phyloP scores from a whole-genome alignment of 2,888 invertebrate genomes.

The Metalampra italica region DNA sequence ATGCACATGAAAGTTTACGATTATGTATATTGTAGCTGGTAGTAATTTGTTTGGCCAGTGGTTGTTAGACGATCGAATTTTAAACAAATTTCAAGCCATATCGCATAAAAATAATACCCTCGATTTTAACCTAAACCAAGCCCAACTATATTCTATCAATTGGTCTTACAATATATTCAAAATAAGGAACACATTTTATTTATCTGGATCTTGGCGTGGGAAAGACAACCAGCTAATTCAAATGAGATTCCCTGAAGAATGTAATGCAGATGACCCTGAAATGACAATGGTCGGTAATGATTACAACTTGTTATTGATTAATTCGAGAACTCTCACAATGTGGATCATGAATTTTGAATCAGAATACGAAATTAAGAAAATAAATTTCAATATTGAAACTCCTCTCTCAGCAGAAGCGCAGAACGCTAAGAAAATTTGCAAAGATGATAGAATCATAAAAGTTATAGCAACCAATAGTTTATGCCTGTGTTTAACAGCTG shows the following conservation, averaged over 20 bases:
- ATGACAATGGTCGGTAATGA: conserved; percentile 51
- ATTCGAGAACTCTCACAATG: conserved; percentile 29
- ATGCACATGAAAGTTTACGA: neutral
- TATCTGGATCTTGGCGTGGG: conserved; percentile 50
- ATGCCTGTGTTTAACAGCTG: conserved; percentile 43
- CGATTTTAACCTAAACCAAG: conserved; percentile 21
- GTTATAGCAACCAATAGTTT: conserved; percentile 35
- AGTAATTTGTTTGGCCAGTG: conserved; percentile 68
- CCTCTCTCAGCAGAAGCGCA: conserved; percentile 24
- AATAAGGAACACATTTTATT: conserved; percentile 32
- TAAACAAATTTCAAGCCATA: conserved; percentile 37
- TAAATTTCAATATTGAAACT: conserved; percentile 35
- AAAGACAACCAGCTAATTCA: conserved; percentile 34
- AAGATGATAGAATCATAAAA: conserved; percentile 35
- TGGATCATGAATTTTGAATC: conserved; percentile 45
- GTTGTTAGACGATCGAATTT: conserved; percentile 32
- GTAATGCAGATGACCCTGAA: conserved; percentile 17
- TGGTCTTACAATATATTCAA: conserved; percentile 67
- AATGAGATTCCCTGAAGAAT: conserved; percentile 39
- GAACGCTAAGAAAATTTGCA: conserved; percentile 30
- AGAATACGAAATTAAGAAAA: conserved; percentile 26
- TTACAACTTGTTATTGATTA: conserved; percentile 38
- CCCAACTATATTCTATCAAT: conserved; percentile 37
- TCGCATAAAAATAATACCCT: conserved; percentile 10
- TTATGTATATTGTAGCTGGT: conserved; percentile 48